Evolutionary conservation across 2,888 invertebrate genomes (phyloP), one percentile per base, ranked within the genome.

Genomic region (Dolichomitus sp.): DNA sequence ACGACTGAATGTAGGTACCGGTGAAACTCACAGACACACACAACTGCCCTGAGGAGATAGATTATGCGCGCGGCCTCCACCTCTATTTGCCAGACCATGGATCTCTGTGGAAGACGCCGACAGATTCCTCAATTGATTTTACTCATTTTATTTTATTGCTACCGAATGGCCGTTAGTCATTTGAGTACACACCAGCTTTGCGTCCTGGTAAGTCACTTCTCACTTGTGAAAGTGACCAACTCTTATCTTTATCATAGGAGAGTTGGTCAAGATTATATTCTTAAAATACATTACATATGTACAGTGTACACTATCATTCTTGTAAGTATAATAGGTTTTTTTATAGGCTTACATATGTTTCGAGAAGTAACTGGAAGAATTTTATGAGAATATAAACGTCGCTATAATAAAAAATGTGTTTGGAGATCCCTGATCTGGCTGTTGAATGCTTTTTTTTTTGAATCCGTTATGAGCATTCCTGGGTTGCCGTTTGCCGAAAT

Each of bases 91-190:
- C 2, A 63, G 50, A 4, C 27, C 40, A 17, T 17, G 50, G 42
- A 40, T 54, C 63, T 77, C 68, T 37, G 40, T 33, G 11, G 63
- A 70, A 54, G 33, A 11, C 45, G 52, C 63, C 63, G 70, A 52
- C 57, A 63, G 69, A 70, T 75, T 69, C 30, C 42, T 61, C 74
- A 23, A 75, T 63, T 75, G 70, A 70, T 75, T 75, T 48, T 42
- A 17, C 37, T 70, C 17, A n/a, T 54, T 57, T 75, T 68, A 30
- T 50, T 73, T 37, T 37, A 69, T 73, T 23, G 68, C 68, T 59
- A 40, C 59, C 59, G 40, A 37, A 23, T 23, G 48, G 23, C 12
- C 19, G 45, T 57, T 63, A n/a, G 19, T 19, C 52, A 12, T 23
- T 52, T 27, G 19, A 7, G 19, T 9, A 19, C 5, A 37, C 50